Evolutionary conservation across 2,888 invertebrate genomes (phyloP).

Genomic region (Calameuta pallipes): DNA sequence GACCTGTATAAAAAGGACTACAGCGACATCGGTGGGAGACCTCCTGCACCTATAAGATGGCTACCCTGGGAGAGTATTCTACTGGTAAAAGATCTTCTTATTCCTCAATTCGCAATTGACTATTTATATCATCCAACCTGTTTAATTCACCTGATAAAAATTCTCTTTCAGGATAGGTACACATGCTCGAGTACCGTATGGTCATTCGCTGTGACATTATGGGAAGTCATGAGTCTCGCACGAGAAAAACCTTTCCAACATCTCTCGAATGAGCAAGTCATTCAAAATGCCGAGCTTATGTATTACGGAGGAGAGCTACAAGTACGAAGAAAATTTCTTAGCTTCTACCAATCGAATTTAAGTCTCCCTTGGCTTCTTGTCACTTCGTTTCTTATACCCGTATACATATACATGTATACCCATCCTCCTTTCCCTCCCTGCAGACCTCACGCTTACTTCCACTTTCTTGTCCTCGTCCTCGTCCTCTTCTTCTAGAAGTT

Average conservation of each 20-base stretch:
- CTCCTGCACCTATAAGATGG: conserved; percentile 74
- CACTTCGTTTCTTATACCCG: not conserved
- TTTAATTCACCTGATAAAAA: not conserved
- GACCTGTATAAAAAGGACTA: conserved; percentile 74
- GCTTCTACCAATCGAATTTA: not conserved
- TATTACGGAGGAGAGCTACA: conserved; percentile 74
- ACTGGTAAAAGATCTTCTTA: conserved; percentile 62
- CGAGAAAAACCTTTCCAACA: conserved; percentile 73
- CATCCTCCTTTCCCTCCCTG: conserved; percentile 22
- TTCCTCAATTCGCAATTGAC: not conserved
- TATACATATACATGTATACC: conserved; percentile 3
- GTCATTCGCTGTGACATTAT: conserved; percentile 75
- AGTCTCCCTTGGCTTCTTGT: not conserved
- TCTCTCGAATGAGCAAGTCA: conserved; percentile 73
- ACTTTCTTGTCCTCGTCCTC: not conserved
- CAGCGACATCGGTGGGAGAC: conserved; percentile 73
- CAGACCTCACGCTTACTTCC: not conserved
- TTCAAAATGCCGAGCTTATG: conserved; percentile 75
- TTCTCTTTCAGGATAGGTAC: conserved; percentile 70
- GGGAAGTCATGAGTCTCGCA: conserved; percentile 74
- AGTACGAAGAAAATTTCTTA: conserved; percentile 55
- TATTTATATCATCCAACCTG: not conserved
- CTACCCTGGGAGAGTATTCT: conserved; percentile 76
- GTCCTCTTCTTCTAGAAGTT: not conserved
- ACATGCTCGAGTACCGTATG: conserved; percentile 74